These are phyloP conservation scores for Manis javanica DNA, from an alignment of 2,797 vertebrate genomes.

Conservation along the genomic window DNA sequence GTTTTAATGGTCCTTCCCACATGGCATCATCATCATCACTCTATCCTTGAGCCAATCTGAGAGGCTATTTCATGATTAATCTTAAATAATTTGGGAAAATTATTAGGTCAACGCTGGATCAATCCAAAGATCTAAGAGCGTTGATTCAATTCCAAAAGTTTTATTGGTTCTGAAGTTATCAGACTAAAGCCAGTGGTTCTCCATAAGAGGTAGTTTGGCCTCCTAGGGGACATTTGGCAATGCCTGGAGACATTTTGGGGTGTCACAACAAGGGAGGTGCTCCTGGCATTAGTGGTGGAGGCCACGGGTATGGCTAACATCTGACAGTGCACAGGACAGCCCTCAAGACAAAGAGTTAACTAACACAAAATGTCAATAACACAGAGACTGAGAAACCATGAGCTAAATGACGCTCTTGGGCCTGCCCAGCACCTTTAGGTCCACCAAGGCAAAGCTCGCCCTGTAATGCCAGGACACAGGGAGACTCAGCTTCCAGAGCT, in stretches of 20 bases:
- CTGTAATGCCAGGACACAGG: accelerated
- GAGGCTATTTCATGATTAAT: neutral
- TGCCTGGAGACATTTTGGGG: neutral
- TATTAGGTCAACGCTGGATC: neutral
- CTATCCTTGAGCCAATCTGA: neutral
- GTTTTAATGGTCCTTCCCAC: neutral
- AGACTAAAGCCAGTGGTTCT: neutral
- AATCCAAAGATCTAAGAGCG: neutral
- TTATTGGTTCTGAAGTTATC: neutral
- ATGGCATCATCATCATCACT: neutral
- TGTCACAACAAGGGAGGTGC: neutral
- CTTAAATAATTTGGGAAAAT: neutral
- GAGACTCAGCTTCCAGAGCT: neutral
- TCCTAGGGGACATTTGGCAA: neutral
- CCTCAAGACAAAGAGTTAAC: neutral
- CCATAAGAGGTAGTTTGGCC: neutral
- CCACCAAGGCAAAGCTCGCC: neutral
- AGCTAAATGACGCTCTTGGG: neutral
- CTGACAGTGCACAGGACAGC: accelerated
- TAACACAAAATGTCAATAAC: neutral
- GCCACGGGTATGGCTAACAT: neutral
- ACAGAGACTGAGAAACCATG: neutral
- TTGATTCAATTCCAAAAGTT: neutral
- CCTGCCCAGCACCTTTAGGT: neutral
- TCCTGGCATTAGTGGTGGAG: neutral